Percentiles rank a stretch among this genome's conserved stretches.
Evolutionary conservation across 2,888 invertebrate genomes (phyloP).

Genomic region (Volucella bombylans): DNA sequence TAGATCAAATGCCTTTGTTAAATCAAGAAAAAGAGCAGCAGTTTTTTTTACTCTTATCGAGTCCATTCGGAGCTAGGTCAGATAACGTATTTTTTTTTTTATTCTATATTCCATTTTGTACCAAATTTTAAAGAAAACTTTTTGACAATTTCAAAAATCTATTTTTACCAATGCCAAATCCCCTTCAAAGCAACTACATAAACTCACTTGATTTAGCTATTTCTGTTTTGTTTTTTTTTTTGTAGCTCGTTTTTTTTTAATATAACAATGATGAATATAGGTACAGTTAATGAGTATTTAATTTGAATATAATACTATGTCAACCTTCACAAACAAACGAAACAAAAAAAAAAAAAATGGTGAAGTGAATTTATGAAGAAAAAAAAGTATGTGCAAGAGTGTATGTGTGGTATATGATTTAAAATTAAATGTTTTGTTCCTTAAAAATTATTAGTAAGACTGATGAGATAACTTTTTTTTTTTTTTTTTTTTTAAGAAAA

Average conservation of each 20-base stretch:
- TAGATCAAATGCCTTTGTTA: too few species aligned
- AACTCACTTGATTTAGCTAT: conserved; percentile 17
- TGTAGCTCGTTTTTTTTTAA: not conserved
- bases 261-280: conserved; percentile 17
- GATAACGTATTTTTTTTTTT: not conserved
- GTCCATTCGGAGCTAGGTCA: too few species aligned
- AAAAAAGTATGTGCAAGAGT: conserved; percentile 22
- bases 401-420: conserved; percentile 30
- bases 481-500: conserved; percentile 43
- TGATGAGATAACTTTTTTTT: conserved; percentile 60
- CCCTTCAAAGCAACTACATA: conserved; percentile 23
- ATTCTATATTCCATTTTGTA: not conserved
- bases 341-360: conserved; percentile 19
- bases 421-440: conserved; percentile 19
- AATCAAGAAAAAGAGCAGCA: too few species aligned
- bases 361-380: conserved; percentile 19
- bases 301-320: conserved; percentile 61
- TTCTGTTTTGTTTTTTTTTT: conserved; percentile 2
- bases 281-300: conserved; percentile 65
- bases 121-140: not conserved
- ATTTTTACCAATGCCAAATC: not conserved
- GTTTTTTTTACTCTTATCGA: too few species aligned
- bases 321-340: conserved; percentile 31
- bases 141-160: not conserved
- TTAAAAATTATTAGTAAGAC: conserved; percentile 60